Percentiles rank a stretch among this genome's conserved stretches.
phyloP scores from a whole-genome alignment of 2,113 vertebrate species.

The Elgaria multicarinata region DNA sequence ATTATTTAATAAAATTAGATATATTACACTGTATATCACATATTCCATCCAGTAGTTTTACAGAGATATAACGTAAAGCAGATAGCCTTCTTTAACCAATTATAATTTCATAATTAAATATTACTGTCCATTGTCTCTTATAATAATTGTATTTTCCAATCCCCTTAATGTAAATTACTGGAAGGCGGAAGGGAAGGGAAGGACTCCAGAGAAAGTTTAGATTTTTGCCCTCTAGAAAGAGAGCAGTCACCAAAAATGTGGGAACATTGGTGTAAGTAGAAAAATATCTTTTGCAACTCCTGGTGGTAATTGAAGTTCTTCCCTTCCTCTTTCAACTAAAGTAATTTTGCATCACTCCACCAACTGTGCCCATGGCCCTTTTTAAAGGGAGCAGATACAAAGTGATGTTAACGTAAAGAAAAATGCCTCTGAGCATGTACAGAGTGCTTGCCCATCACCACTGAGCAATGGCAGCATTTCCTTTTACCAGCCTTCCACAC shows the following conservation, averaged over 20 bases:
- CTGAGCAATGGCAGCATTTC: background rate
- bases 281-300: background rate
- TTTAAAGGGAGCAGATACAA: background rate
- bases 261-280: background rate
- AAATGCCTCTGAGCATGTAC: background rate
- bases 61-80: background rate
- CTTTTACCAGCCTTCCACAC: background rate
- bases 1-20: background rate
- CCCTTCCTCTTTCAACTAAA: background rate
- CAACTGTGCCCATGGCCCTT: background rate
- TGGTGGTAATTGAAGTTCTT: too few species aligned
- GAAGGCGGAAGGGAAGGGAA: too few species aligned
- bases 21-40: background rate
- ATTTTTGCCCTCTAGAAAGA: background rate
- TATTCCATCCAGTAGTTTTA: background rate
- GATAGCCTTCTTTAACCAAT: background rate
- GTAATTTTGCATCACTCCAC: background rate
- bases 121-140: background rate
- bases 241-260: background rate
- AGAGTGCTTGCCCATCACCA: background rate
- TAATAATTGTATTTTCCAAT: background rate
- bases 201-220: background rate
- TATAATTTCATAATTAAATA: background rate
- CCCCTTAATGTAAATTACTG: background rate
- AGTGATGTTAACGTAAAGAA: background rate